A percentile compares a stretch with the other conserved stretches of the same genome.
Conservation (phyloP, 2,888 invertebrate species). For the Chloroclysta siterata region DNA sequence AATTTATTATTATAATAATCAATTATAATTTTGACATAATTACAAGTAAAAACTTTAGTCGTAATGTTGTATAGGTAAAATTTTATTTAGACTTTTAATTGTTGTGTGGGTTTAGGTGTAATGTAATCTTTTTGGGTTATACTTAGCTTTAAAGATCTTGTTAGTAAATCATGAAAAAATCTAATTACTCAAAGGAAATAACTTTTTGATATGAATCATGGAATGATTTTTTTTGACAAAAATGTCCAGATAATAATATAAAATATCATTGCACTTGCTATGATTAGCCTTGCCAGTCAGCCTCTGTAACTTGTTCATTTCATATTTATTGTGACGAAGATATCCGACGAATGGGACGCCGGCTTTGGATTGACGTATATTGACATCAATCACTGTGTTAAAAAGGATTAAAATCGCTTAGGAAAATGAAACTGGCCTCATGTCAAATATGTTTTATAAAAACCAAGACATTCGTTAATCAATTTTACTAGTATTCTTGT, state of each 20-base stretch:
- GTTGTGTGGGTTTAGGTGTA: conserved; percentile 42
- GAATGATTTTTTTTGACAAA: conserved; percentile 4
- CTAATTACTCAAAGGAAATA: conserved; percentile 1
- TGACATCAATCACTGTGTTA: no score
- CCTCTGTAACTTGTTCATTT: no score
- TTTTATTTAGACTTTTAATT: conserved; percentile 26
- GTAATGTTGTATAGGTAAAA: conserved; percentile 21
- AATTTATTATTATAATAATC: conserved; percentile 12
- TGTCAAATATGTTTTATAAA: no score
- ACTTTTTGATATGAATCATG: conserved; percentile 3
- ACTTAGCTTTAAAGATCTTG: conserved; percentile 24
- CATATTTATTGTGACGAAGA: no score
- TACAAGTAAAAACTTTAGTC: conserved; percentile 12
- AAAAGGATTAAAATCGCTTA: no score
- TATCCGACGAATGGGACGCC: no score
- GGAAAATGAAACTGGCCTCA: no score
- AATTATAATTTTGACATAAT: conserved; percentile 10
- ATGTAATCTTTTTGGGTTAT: conserved; percentile 38
- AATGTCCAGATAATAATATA: neutral
- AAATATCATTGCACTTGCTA: neutral
- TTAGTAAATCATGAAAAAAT: conserved; percentile 19
- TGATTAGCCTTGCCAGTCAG: neutral
- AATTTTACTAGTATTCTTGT: no score
- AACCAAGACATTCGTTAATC: no score
- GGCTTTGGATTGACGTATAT: no score